phyloP scores from a whole-genome alignment of 2,113 vertebrate genomes.

The Octodon degus region DNA sequence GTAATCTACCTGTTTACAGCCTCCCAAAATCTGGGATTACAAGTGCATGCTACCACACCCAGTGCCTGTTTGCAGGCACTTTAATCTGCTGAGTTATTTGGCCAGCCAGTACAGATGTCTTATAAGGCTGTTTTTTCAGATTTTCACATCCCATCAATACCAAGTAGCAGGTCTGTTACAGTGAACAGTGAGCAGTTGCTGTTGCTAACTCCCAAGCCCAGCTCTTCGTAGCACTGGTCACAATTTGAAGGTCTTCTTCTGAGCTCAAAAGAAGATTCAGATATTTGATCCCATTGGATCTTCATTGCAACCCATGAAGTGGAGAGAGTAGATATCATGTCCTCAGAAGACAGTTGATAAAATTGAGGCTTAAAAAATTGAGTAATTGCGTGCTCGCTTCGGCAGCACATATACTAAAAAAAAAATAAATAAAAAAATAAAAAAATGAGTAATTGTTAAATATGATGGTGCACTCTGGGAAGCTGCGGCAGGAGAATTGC shows the following conservation, averaged over 20 bases:
- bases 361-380: neutral
- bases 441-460: neutral
- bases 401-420: no score
- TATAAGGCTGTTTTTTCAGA: neutral
- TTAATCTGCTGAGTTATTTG: no score
- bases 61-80: no score
- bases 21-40: no score
- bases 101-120: neutral
- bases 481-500: neutral
- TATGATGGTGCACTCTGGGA: neutral
- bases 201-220: neutral
- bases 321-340: neutral
- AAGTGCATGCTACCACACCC: no score
- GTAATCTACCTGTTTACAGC: no score
- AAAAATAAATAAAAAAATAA: no score
- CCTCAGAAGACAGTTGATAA: neutral
- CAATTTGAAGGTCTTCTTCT: neutral
- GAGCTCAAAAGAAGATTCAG: neutral
- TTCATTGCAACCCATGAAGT: neutral
- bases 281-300: neutral
- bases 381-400: no score
- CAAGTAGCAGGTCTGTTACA: neutral
- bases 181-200: neutral
- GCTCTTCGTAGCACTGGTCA: neutral
- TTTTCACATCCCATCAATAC: neutral